Evolutionary conservation across 2,113 vertebrate species (phyloP), one percentile per base, ranked within the genome.

Genomic region (Turdus rufiventris): DNA sequence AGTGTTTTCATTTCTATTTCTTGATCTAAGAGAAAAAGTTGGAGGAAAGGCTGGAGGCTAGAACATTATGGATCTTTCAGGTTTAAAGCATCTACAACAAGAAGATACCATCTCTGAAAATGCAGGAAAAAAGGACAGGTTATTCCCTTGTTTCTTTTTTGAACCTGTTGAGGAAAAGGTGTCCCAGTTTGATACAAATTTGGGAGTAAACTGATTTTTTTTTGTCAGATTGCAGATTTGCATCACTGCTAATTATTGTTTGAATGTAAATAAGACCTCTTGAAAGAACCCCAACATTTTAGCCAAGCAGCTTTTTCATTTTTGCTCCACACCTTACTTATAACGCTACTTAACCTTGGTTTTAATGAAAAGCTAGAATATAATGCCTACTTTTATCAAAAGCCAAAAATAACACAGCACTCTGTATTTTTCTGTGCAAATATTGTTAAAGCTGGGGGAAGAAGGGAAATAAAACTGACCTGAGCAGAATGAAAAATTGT

Each of bases 381-480:
- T 62, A 92, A 80, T 88, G 54, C 54, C 54, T 43, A 10, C 78
- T 95, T 95, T 91, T 95, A 93, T 78, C 71, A 82, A 78, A 75
- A 83, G 77, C 93, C 84, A 82, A 90, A 93, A 91, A 83, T 48
- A 96, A 80, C 56, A 88, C 17, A 86, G 63, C 8, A 8, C 45
- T 93, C 67, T 33, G 34, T 93, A 88, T 58, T 94, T 94, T 88
- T 66, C 78, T 80, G 51, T 88, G 60, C 58, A 96, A 96, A 83
- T 93, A 93, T 76, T 92, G 76, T 73, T 90, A 70, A 92, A 88
- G 67, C 50, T 83, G 47, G 31, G 31, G 48, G 36, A 93, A 73
- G 36, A 36, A 90, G 67, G n/a, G 54, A 94, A 95, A 96, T 90
- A 95, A 94, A 97, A 96, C 71, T 74, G 82, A 95, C 91, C 89